Percentiles rank a stretch among this genome's conserved stretches.
These are phyloP conservation scores for Palythoa caribaeorum DNA, from an alignment of 92 coral and sea anemone species.

Conservation along the genomic window DNA sequence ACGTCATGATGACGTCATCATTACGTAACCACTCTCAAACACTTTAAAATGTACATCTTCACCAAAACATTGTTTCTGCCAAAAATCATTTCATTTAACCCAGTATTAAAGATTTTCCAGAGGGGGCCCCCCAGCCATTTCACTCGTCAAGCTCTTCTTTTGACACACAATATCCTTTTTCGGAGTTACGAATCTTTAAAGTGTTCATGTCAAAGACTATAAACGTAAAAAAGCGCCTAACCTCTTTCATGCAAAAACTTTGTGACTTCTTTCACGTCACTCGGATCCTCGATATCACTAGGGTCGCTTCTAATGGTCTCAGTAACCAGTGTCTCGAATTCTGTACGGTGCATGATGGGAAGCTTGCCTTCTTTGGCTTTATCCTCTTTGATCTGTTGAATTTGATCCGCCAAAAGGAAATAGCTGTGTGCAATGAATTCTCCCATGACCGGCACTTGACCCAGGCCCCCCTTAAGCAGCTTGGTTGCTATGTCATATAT, in stretches of 20 bases:
- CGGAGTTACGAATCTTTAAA: too few relatives aligned
- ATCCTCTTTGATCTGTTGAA: slow-evolving; percentile 73
- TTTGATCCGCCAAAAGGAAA: slow-evolving; percentile 69
- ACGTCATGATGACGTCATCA: too few relatives aligned
- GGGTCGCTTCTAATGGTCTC: slow-evolving; percentile 78
- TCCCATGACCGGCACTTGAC: slow-evolving; percentile 87
- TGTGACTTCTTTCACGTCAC: slow-evolving; percentile 87
- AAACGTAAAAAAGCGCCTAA: not conserved
- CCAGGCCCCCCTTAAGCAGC: slow-evolving; percentile 66
- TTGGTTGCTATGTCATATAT: slow-evolving; percentile 84
- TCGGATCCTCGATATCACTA: slow-evolving; percentile 82
- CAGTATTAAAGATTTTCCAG: too few relatives aligned
- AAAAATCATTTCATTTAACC: too few relatives aligned
- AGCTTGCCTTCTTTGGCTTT: slow-evolving; percentile 56
- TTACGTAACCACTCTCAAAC: too few relatives aligned
- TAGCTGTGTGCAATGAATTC: slow-evolving; percentile 94
- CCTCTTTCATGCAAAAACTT: slow-evolving; percentile 94
- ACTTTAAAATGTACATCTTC: too few relatives aligned
- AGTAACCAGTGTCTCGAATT: slow-evolving; percentile 83
- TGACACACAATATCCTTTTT: too few relatives aligned
- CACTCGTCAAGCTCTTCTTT: too few relatives aligned
- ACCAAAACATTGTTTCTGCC: too few relatives aligned
- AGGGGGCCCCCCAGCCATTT: too few relatives aligned
- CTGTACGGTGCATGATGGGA: slow-evolving; percentile 89
- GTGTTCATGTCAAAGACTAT: not conserved